Evolutionary conservation across 2,888 invertebrate species (phyloP).

Genomic region (Flexamia atlantica): DNA sequence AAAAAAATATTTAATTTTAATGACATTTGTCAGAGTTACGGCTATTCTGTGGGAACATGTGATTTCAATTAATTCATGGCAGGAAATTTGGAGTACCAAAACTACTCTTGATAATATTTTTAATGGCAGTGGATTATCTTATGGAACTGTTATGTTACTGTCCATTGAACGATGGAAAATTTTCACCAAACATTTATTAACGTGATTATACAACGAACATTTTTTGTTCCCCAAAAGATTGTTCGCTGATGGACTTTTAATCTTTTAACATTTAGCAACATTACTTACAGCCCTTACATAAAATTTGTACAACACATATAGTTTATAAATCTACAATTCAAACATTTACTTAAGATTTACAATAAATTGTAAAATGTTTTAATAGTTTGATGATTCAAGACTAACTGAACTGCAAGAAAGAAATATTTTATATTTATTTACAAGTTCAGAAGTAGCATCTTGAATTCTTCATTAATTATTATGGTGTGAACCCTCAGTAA

Average conservation of each 20-base stretch:
- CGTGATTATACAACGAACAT: too few relatives aligned
- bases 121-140: slow-evolving; percentile 10
- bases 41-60: background rate
- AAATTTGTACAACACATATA: slow-evolving; percentile 20
- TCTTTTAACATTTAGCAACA: background rate
- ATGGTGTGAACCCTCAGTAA: too few relatives aligned
- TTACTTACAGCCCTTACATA: slow-evolving; percentile 2
- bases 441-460: background rate
- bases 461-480: background rate
- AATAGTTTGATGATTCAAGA: background rate
- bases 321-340: slow-evolving; percentile 15
- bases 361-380: background rate
- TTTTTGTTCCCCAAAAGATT: too few relatives aligned
- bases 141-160: background rate
- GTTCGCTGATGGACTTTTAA: background rate
- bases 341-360: slow-evolving; percentile 22
- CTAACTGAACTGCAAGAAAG: slow-evolving; percentile 13
- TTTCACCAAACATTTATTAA: too few relatives aligned
- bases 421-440: slow-evolving; percentile 13
- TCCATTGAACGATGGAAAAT: too few relatives aligned
- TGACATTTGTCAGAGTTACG: too few relatives aligned
- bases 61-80: background rate
- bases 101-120: background rate
- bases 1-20: too few relatives aligned
- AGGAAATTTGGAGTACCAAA: slow-evolving; percentile 2